phyloP scores from a whole-genome alignment of 2,113 vertebrate species.

The Prochilodus magdalenae region DNA sequence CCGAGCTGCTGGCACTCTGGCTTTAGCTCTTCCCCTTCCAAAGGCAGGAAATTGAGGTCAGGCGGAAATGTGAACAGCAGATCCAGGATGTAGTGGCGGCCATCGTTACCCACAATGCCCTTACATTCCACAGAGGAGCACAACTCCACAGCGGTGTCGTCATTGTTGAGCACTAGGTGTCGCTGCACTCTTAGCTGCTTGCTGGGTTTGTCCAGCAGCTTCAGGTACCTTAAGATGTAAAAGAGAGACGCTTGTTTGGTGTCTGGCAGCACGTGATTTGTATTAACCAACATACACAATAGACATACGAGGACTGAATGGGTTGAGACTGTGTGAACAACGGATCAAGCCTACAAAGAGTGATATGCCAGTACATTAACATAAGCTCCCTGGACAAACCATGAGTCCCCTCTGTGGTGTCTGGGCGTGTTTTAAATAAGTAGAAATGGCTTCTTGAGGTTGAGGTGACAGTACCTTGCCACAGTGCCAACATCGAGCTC shows the following conservation, averaged over 20 bases:
- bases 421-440: too few species aligned
- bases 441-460: too few species aligned
- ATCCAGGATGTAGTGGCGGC: constrained; percentile 92
- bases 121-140: constrained; percentile 94
- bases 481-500: too few species aligned
- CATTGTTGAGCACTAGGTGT: constrained; percentile 90
- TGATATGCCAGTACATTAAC: too few species aligned
- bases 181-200: constrained; percentile 87
- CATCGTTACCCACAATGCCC: constrained; percentile 93
- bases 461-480: too few species aligned
- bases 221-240: constrained; percentile 72
- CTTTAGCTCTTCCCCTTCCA: constrained; percentile 81
- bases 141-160: constrained; percentile 84
- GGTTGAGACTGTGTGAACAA: neutral
- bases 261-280: neutral
- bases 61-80: constrained; percentile 92
- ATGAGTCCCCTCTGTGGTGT: too few species aligned
- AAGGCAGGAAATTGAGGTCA: constrained; percentile 90
- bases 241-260: neutral
- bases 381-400: too few species aligned
- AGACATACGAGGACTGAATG: neutral
- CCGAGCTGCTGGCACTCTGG: constrained; percentile 84
- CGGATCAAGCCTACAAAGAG: too few species aligned
- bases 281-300: neutral
- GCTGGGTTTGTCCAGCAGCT: constrained; percentile 90